Percentiles rank a stretch among this genome's conserved stretches.
These are phyloP conservation scores for Echiichthys vipera DNA, from an alignment of 2,797 vertebrate species.

Conservation along the genomic window DNA sequence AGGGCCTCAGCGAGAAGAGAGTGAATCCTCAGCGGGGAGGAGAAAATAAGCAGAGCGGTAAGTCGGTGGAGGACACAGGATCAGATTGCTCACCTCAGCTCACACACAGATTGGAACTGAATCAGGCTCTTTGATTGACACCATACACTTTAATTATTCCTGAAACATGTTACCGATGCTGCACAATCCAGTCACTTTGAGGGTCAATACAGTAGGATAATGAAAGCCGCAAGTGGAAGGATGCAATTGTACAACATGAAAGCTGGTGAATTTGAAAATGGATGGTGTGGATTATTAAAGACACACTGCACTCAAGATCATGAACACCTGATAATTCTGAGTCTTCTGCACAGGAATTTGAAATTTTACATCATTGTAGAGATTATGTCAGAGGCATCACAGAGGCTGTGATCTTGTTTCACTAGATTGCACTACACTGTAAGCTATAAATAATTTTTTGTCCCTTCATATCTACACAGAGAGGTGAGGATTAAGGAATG, in stretches of 20 bases:
- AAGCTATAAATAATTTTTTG: not conserved
- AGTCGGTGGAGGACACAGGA: constrained; percentile 71
- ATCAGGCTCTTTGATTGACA: constrained; percentile 71
- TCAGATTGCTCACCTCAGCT: constrained; percentile 65
- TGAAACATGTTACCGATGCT: constrained; percentile 14
- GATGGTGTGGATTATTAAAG: constrained; percentile 54
- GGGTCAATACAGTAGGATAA: constrained; percentile 44
- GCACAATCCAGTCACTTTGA: constrained; percentile 51
- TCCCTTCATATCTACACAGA: not conserved
- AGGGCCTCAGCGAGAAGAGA: constrained; percentile 36
- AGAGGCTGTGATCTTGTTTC: not conserved
- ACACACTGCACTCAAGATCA: not conserved
- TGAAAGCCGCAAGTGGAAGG: constrained; percentile 30
- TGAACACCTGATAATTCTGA: not conserved
- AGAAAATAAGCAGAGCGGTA: constrained; percentile 65
- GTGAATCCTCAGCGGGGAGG: constrained; percentile 55
- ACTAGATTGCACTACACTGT: not conserved
- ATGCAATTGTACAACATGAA: constrained; percentile 28
- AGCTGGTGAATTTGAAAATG: constrained; percentile 30
- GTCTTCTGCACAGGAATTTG: not conserved
- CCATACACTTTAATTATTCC: constrained; percentile 39
- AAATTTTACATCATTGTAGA: not conserved
- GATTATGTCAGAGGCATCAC: not conserved
- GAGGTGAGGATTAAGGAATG: not conserved
- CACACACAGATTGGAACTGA: constrained; percentile 39